A percentile compares a stretch with the other conserved stretches of the same genome.
Conservation (phyloP, 2,113 vertebrate species). For the Scatophagus argus region DNA sequence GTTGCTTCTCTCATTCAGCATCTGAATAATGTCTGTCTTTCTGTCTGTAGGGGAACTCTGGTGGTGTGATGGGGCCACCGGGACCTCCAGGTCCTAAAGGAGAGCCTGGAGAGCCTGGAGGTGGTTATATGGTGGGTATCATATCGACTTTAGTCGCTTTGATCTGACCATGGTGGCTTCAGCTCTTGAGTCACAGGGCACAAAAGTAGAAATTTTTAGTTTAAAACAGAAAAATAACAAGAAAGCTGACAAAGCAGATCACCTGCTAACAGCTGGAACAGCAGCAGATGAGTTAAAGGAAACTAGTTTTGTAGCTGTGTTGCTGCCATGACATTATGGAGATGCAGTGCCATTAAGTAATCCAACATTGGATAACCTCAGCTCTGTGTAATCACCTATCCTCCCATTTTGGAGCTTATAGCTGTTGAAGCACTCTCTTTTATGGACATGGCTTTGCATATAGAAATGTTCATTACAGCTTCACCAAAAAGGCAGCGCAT, state of each 20-base stretch:
- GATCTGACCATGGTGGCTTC: slow-evolving; percentile 15
- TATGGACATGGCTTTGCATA: slow-evolving; percentile 68
- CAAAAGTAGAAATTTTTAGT: slow-evolving; percentile 16
- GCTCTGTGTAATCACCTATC: slow-evolving; percentile 64
- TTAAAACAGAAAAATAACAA: slow-evolving; percentile 3
- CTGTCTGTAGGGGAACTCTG: slow-evolving; percentile 89
- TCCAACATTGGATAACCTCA: slow-evolving; percentile 63
- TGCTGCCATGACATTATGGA: slow-evolving; percentile 48
- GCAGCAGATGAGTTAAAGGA: slow-evolving; percentile 27
- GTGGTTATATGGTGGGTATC: slow-evolving; percentile 74
- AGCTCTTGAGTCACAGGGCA: not conserved
- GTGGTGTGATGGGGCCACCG: slow-evolving; percentile 85
- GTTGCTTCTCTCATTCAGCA: not conserved
- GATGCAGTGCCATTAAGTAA: slow-evolving; percentile 65
- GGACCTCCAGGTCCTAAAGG: slow-evolving; percentile 94
- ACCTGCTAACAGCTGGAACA: slow-evolving; percentile 27
- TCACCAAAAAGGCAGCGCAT: slow-evolving; percentile 3
- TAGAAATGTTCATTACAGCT: slow-evolving; percentile 67
- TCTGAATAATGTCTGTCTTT: slow-evolving; percentile 32
- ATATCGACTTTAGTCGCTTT: slow-evolving; percentile 19
- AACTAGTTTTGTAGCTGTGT: slow-evolving; percentile 39
- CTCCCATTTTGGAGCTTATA: slow-evolving; percentile 63
- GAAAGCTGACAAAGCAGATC: slow-evolving; percentile 17
- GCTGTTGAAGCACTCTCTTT: slow-evolving; percentile 64
- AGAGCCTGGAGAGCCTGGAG: slow-evolving; percentile 88